These are phyloP conservation scores for Acanthurus leucopareius DNA, from an alignment of 2,797 vertebrate species.

Conservation along the genomic window DNA sequence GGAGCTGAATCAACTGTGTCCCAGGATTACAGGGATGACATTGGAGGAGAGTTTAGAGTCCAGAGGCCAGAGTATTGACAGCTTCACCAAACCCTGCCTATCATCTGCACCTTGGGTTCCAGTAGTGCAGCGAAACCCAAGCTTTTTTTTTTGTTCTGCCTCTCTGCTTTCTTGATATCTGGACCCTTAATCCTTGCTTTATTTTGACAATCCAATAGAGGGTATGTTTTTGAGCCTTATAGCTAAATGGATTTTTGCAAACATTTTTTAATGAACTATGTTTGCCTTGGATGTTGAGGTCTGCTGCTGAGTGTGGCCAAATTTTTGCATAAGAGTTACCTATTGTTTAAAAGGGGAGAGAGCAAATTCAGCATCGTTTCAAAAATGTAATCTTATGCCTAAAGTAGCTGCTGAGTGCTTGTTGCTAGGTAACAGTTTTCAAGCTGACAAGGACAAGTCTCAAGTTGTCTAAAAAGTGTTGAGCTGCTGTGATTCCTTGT, in stretches of 20 bases:
- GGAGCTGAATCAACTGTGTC: constrained; percentile 90
- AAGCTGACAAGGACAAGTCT: constrained; percentile 76
- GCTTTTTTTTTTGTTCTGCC: constrained; percentile 17
- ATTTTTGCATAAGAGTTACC: constrained; percentile 52
- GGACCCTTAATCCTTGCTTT: constrained; percentile 36
- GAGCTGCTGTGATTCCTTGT: constrained; percentile 48
- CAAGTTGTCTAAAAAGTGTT: constrained; percentile 64
- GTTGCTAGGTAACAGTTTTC: constrained; percentile 85
- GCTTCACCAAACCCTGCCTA: constrained; percentile 52
- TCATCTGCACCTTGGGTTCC: constrained; percentile 46
- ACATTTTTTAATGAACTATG: background rate
- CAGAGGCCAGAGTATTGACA: constrained; percentile 66
- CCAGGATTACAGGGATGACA: constrained; percentile 90
- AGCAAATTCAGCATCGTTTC: constrained; percentile 65
- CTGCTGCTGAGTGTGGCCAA: constrained; percentile 42
- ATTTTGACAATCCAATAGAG: constrained; percentile 14
- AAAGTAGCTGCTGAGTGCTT: constrained; percentile 76
- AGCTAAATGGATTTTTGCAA: constrained; percentile 15
- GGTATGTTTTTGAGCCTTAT: constrained; percentile 34
- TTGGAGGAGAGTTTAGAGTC: constrained; percentile 82
- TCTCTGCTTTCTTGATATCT: constrained; percentile 40
- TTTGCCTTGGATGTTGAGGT: constrained; percentile 31
- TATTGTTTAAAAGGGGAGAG: constrained; percentile 41
- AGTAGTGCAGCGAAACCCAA: constrained; percentile 37
- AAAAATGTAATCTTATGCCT: constrained; percentile 77